Base-by-base conservation (phyloP, 1,140 invertebrate species). In the Mycetomoellerius zeteki region DNA sequence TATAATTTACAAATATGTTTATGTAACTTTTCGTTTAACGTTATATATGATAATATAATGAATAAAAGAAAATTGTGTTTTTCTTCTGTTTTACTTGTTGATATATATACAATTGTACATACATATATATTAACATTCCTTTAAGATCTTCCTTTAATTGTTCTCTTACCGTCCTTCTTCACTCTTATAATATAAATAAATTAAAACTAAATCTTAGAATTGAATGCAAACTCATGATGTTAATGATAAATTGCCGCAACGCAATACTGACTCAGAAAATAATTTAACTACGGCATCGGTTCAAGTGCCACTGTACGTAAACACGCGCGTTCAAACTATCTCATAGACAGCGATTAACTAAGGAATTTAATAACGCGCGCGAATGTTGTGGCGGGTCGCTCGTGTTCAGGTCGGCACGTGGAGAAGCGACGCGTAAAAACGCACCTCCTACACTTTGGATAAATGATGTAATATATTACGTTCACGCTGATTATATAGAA, bases 331-430 rank as follows among this genome's bases (percentile, higher is more conserved):
- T 52, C 24, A 30, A 58, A 43, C 24, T 60, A 14, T n/a, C n/a
- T 54, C 21, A 12, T 6, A 52, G 8, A 6, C 21, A 8, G 37
- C 33, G 24, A 71, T 82, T 60, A 75, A 56, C 62, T 84, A 73
- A 84, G 37, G 24, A 84, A 84, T 84, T 84, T 84, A 84, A 75
- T 84, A 84, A 73, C 14, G 7, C 19, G 24, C 8, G 7, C 7
- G 24, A 50, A 75, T n/a, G 4, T 37, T 43, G 12, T 12, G n/a
- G 27, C 27, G 14, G 24, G 3, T 67, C 27, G 21, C 37, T 69
- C 33, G 14, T 21, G 2, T 64, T 76, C 8, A n/a, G n/a, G 8
- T 52, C 27, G 50, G 27, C 50, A 56, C 12, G 21, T 24, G 27
- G 24, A 27, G 2, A 77, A 64, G 19, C 21, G 33, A 62, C 16